These are phyloP conservation scores for Eupsilia transversa DNA, from an alignment of 2,888 invertebrate species.

Conservation along the genomic window DNA sequence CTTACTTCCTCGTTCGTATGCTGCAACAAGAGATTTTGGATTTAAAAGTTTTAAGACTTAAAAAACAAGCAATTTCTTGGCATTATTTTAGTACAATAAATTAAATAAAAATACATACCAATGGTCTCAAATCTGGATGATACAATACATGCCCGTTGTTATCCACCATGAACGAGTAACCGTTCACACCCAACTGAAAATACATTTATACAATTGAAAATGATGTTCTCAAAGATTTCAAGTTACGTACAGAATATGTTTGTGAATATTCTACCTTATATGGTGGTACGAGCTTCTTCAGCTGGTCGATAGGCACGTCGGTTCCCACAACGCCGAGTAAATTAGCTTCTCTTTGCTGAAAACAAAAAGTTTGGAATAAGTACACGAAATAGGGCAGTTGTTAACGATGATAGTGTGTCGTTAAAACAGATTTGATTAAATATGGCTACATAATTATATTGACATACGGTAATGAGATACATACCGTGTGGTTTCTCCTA, in stretches of 20 bases:
- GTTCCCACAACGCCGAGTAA: conserved; percentile 99
- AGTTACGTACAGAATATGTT: background rate
- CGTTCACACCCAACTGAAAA: conserved; percentile 97
- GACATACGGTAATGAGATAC: conserved; percentile 20
- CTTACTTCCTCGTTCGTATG: conserved; percentile 91
- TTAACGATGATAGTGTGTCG: background rate
- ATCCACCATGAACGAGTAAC: conserved; percentile 98
- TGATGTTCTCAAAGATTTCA: background rate
- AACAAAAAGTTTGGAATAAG: background rate
- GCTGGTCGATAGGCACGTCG: conserved; percentile 98
- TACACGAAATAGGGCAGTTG: background rate
- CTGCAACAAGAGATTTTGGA: conserved; percentile 79
- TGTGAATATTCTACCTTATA: conserved; percentile 92
- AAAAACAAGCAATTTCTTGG: background rate
- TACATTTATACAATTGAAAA: conserved; percentile 25
- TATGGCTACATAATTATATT: background rate
- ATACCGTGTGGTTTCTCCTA: conserved; percentile 96
- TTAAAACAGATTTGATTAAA: background rate
- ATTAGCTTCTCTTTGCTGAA: conserved; percentile 95
- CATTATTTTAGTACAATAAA: too few species aligned
- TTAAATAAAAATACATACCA: conserved; percentile 91
- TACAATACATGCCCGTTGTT: conserved; percentile 99
- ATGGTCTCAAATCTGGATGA: conserved; percentile 98
- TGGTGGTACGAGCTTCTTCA: conserved; percentile 98
- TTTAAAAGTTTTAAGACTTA: background rate